Evolutionary conservation across 1,140 invertebrate genomes (phyloP).

Genomic region (Drosophila chauvacae): DNA sequence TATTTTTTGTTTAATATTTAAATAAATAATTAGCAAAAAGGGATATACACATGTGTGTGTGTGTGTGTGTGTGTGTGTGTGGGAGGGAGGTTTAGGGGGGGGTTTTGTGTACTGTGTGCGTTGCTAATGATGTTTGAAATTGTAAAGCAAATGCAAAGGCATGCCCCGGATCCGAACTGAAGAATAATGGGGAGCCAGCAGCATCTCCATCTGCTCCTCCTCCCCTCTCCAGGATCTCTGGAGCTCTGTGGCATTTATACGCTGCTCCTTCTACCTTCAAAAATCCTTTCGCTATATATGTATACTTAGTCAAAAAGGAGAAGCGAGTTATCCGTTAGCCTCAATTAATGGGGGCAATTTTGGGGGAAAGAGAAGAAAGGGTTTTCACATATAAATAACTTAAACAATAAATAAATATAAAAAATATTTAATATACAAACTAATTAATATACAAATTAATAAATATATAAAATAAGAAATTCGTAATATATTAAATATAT

Average conservation of each 20-base stretch:
- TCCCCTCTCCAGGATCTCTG: not conserved
- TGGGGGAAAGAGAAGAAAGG: no score
- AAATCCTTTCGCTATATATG: not conserved
- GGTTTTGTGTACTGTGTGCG: constrained; percentile 58
- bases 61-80: not conserved
- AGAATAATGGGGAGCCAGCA: constrained; percentile 13
- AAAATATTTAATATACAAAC: no score
- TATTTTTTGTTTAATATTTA: constrained; percentile 84
- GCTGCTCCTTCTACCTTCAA: not conserved
- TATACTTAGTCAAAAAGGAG: constrained; percentile 3
- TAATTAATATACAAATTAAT: no score
- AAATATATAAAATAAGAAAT: no score
- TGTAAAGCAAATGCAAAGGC: constrained; percentile 81
- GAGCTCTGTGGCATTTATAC: not conserved
- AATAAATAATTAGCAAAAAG: constrained; percentile 85
- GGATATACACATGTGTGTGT: constrained; percentile 55
- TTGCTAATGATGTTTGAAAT: constrained; percentile 82
- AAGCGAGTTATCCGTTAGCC: constrained; percentile 7
- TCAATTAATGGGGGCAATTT: constrained; percentile 28
- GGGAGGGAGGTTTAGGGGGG: not conserved
- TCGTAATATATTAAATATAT: no score
- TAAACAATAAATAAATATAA: no score
- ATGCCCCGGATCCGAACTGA: constrained; percentile 68
- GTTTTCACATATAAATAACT: no score
- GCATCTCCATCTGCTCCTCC: not conserved